Conservation (phyloP, 1,140 invertebrate species). For the Drosophila malerkotliana region DNA sequence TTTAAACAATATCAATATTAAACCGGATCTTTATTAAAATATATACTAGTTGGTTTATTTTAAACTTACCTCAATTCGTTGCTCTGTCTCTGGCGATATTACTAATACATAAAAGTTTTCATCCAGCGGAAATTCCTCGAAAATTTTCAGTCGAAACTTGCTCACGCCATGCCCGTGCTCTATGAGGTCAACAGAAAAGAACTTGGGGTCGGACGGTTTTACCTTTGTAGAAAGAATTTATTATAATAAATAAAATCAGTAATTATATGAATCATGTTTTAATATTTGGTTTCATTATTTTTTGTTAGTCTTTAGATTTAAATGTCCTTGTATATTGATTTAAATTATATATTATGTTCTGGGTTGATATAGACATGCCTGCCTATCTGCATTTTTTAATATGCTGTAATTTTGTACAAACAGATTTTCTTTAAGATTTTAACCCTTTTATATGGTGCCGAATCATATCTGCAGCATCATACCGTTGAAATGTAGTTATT, state of each 20-base stretch:
- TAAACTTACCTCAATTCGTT: constrained; percentile 54
- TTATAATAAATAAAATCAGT: constrained; percentile 1
- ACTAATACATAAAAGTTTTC: constrained; percentile 50
- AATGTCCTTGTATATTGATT: too few species aligned
- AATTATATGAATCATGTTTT: background rate
- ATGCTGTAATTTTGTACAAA: too few species aligned
- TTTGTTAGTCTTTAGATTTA: background rate
- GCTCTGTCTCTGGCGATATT: constrained; percentile 58
- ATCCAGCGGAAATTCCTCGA: constrained; percentile 51
- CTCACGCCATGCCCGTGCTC: constrained; percentile 60
- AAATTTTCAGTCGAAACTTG: constrained; percentile 60
- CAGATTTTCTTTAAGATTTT: too few species aligned
- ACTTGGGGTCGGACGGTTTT: constrained; percentile 53
- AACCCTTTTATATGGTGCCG: too few species aligned
- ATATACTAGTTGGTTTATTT: too few species aligned
- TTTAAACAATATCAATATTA: background rate
- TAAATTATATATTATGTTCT: too few species aligned
- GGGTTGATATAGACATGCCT: too few species aligned
- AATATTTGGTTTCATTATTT: background rate
- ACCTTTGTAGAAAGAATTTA: constrained; percentile 40
- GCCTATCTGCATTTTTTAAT: too few species aligned
- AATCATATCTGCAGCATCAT: too few species aligned
- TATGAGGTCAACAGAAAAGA: constrained; percentile 53
- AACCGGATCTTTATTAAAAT: background rate
- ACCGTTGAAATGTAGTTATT: too few species aligned